Evolutionary conservation across 2,888 invertebrate genomes (phyloP).

Genomic region (Dicyrtomina minuta): DNA sequence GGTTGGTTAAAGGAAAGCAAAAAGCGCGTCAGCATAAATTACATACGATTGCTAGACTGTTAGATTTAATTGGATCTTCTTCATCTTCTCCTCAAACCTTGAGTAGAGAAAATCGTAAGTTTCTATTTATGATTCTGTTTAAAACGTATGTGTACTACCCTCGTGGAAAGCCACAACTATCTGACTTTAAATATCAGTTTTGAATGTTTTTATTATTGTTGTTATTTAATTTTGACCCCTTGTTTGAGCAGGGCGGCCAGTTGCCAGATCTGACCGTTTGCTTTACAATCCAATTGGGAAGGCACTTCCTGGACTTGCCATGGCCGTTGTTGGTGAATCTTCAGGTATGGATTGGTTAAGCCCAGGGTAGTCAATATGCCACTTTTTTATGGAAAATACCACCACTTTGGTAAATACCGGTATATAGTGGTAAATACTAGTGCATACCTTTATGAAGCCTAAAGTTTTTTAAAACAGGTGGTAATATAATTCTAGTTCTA

Average conservation of each 20-base stretch:
- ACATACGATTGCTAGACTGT: conserved; percentile 87
- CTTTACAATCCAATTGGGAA: conserved; percentile 46
- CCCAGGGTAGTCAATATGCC: too few species aligned
- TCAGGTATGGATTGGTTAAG: conserved; percentile 3
- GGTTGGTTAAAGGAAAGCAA: conserved; percentile 73
- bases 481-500: too few species aligned
- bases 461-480: too few species aligned
- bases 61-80: conserved; percentile 69
- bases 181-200: not conserved
- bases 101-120: conserved; percentile 41
- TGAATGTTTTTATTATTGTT: not conserved
- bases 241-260: conserved; percentile 5
- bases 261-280: conserved; percentile 33
- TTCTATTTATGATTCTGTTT: not conserved
- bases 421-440: too few species aligned
- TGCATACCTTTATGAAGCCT: too few species aligned
- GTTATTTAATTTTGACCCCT: conserved; percentile 14
- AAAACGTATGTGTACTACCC: not conserved
- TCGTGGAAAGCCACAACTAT: not conserved
- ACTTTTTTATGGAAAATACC: too few species aligned
- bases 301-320: conserved; percentile 50
- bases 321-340: conserved; percentile 43
- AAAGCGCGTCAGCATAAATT: conserved; percentile 96
- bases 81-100: conserved; percentile 53
- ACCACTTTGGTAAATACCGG: too few species aligned